Evolutionary conservation across 2,797 vertebrate genomes (phyloP).

Genomic region (Phalloptychus januarius): DNA sequence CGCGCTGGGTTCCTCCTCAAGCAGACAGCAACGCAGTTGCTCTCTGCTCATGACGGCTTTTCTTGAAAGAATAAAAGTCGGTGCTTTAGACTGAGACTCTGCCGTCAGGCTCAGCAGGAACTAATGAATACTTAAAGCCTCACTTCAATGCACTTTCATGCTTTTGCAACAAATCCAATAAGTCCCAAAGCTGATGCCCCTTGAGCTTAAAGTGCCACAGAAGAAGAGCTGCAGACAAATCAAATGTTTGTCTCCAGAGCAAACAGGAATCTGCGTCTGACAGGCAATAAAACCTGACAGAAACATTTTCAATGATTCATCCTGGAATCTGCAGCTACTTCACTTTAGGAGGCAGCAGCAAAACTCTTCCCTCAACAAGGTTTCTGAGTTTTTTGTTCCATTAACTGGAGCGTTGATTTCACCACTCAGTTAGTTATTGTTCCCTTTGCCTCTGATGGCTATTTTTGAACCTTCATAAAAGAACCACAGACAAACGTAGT

Average conservation of each 20-base stretch:
- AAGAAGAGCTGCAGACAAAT: constrained; percentile 12
- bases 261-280: neutral
- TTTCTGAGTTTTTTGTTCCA: neutral
- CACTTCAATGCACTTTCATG: constrained; percentile 25
- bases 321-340: neutral
- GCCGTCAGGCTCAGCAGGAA: constrained; percentile 24
- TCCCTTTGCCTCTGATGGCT: neutral
- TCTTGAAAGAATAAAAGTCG: neutral
- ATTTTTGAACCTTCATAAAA: no score
- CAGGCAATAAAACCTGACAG: neutral
- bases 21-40: neutral
- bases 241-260: constrained; percentile 21
- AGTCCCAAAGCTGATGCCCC: constrained; percentile 34
- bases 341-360: neutral
- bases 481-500: no score
- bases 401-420: neutral
- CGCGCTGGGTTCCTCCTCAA: neutral
- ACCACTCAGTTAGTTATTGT: neutral
- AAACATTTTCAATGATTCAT: neutral
- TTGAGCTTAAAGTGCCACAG: constrained; percentile 14
- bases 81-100: neutral
- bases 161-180: constrained; percentile 49
- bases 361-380: neutral
- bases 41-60: neutral
- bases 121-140: constrained; percentile 35